Conservation (phyloP, 1,140 invertebrate species). For the Leguminivora glycinivorella region DNA sequence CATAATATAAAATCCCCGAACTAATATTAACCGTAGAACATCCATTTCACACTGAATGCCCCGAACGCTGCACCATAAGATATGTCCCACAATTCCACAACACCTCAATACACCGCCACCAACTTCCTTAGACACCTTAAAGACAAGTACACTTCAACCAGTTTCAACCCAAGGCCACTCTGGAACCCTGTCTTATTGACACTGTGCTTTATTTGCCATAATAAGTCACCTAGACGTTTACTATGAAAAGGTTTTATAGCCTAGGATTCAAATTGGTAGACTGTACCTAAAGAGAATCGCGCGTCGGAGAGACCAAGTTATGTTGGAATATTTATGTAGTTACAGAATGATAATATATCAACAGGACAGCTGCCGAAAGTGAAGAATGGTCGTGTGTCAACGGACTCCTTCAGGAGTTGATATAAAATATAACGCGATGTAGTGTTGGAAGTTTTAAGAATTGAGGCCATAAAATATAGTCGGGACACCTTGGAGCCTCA, state of each 20-base stretch:
- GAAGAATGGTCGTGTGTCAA: constrained; percentile 50
- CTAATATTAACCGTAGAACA: constrained; percentile 8
- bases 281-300: no score
- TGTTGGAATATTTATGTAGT: constrained; percentile 39
- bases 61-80: constrained; percentile 11
- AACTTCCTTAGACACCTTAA: neutral
- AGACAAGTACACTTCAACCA: neutral
- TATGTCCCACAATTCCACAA: constrained; percentile 3
- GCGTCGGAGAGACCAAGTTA: constrained; percentile 1
- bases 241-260: no score
- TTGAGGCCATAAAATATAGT: no score
- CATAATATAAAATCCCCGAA: neutral
- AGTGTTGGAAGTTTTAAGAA: neutral
- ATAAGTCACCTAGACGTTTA: no score
- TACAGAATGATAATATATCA: constrained; percentile 59
- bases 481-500: no score
- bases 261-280: no score
- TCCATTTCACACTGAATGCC: constrained; percentile 22
- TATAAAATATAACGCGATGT: constrained; percentile 27
- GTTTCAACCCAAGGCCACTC: no score
- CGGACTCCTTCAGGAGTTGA: constrained; percentile 47
- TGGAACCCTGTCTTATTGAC: no score
- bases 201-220: no score
- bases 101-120: constrained; percentile 11
- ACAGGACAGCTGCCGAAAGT: constrained; percentile 53